phyloP scores from a whole-genome alignment of 2,888 invertebrate genomes.

The Metacarcinus magister region DNA sequence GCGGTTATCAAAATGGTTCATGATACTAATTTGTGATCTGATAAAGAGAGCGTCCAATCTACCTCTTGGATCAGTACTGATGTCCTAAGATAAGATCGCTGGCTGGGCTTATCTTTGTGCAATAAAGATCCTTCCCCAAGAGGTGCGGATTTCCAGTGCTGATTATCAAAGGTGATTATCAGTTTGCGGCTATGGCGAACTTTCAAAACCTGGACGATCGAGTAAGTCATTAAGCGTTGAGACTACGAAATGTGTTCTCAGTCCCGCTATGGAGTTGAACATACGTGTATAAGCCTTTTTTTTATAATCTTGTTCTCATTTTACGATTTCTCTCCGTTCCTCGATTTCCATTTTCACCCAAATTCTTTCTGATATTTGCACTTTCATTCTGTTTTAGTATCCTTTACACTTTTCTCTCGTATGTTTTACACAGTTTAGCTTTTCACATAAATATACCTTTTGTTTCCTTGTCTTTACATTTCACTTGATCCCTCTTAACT shows the following conservation, averaged over 20 bases:
- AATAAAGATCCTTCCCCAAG: neutral
- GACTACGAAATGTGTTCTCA: neutral
- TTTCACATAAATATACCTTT: neutral
- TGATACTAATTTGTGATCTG: neutral
- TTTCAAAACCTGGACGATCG: neutral
- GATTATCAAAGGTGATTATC: neutral
- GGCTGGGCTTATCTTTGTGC: neutral
- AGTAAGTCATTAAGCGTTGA: neutral
- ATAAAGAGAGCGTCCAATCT: neutral
- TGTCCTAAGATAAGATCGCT: neutral
- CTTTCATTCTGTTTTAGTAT: neutral
- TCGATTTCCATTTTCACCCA: neutral
- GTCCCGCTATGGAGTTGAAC: neutral
- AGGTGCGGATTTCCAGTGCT: neutral
- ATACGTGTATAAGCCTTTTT: neutral
- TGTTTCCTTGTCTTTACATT: constrained; percentile 36
- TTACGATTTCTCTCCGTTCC: neutral
- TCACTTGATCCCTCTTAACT: neutral
- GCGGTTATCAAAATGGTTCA: neutral
- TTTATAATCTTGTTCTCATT: neutral
- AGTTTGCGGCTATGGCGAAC: neutral
- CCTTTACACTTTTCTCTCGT: neutral
- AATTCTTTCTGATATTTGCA: neutral
- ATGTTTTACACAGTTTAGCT: neutral
- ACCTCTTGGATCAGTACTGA: neutral